Evolutionary conservation across 2,888 invertebrate species (phyloP), one percentile per base, ranked within the genome.

Genomic region (Parnassius smintheus): DNA sequence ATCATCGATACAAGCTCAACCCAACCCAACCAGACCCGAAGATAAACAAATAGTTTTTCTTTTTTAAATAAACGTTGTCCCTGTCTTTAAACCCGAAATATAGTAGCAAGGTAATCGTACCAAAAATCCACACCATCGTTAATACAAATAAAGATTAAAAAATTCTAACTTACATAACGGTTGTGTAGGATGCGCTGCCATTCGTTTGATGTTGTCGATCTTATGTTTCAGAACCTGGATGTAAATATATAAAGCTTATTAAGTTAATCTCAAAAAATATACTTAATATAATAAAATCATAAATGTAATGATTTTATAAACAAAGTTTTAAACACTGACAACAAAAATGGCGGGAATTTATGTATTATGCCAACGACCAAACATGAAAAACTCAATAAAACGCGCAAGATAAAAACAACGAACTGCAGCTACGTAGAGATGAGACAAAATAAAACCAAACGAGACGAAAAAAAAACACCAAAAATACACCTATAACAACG

Each of bases 131-230:
- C 35, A 35, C 35, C 35, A 7, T 35, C 35, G 7, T 35, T 35
- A 3, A 35, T 7, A 35, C 35, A 35, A 35, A 35, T 35, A 35
- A 7, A 35, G 4, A 35, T 35, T 35, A 58, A 12, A 9, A 13
- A n/a, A 45, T 48, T 44, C 18, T 18, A 18, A 95, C 98, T 97
- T 94, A 98, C 98, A 99, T 75, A 99, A 93, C 45, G 99, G 98
- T 83, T 99, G 94, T 61, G 97, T 92, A 13, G 99, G 99, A 94
- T 99, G 99, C 18, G 99, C 96, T 69, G 98, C 97, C 93, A 99
- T 97, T 82, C 99, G 94, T 85, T 98, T 95, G 68, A 99, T 97
- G 76, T 98, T 98, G 86, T 98, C 96, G 69, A 98, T 95, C 88
- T 97, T 96, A 84, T 99, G 97, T 91, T 98, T 98, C 86, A 97